A percentile compares a stretch with the other conserved stretches of the same genome.
phyloP scores from a whole-genome alignment of 2,888 invertebrate genomes.

The Eristalinus aeneus region DNA sequence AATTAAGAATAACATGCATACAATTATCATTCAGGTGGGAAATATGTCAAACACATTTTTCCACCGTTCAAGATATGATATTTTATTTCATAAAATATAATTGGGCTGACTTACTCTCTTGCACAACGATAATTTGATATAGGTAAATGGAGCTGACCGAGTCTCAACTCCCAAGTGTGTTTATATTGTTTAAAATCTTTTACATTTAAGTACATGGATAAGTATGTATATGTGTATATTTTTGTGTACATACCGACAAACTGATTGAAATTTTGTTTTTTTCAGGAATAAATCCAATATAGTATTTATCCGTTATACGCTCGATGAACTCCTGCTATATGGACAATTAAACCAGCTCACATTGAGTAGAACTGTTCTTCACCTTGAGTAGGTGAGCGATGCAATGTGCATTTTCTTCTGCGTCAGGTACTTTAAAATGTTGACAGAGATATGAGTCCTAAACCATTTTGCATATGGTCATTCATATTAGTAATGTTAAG shows the following conservation, averaged over 20 bases:
- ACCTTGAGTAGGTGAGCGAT: slow-evolving; percentile 8
- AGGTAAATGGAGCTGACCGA: background rate
- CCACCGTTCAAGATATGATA: background rate
- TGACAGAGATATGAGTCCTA: slow-evolving; percentile 2
- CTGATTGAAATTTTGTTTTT: too few relatives aligned
- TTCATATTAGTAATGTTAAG: slow-evolving; percentile 12
- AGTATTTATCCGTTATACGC: slow-evolving; percentile 8
- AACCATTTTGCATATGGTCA: slow-evolving; percentile 5
- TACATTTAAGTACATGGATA: background rate
- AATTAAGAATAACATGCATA: background rate
- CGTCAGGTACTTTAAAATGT: background rate
- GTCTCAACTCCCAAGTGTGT: background rate
- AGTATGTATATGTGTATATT: background rate
- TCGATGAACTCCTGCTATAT: background rate
- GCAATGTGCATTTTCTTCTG: background rate
- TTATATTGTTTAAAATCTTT: background rate
- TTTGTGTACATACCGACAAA: background rate
- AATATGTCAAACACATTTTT: background rate
- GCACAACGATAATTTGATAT: too few relatives aligned
- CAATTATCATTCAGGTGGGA: background rate
- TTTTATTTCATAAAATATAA: background rate
- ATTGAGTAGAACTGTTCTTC: slow-evolving; percentile 1
- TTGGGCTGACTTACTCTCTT: background rate
- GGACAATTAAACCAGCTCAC: background rate
- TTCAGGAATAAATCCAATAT: background rate